Evolutionary conservation across 2,113 vertebrate species (phyloP), one percentile per base, ranked within the genome.

Genomic region (Tricholaema leucomelas): DNA sequence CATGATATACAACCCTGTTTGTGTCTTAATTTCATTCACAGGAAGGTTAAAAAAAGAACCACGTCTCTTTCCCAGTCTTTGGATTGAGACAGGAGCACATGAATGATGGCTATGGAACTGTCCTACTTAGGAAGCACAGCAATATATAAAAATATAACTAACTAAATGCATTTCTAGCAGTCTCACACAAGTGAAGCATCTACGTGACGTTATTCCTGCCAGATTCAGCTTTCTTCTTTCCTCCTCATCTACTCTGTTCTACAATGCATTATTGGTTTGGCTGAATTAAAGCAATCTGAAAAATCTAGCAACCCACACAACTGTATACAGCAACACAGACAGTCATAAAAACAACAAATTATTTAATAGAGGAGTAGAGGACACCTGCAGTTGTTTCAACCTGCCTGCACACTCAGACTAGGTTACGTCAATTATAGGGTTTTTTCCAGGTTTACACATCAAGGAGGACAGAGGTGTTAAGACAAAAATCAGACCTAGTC

Each of bases 201-300:
- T 56, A 13, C 7, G 48, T 1, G 1, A 55, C 9, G 9, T 12
- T 27, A 64, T 0, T 55, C 18, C 35, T 90, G 48, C 5, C 50
- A 92, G 42, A 82, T 58, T 31, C 36, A 79, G 6, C 19, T 64
- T 24, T 33, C 38, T 40, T 85, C 50, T 82, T 66, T 66, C 6
- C 8, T 81, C 63, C 59, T 81, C 35, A 67, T 9, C 15, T 36
- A 50, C 21, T 87, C 17, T 59, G 33, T 23, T 56, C 54, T 35
- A 81, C 72, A 65, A 7, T 11, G 2, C 5, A 21, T 50, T 54
- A 80, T 13, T 58, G 5, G 18, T 91, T 72, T 48, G 25, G 38
- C 14, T 87, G 44, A 92, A 73, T 48, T 42, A 81, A 89, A 28
- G 15, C 36, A 78, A 78, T 46, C 14, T 23, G 78, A 85, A 84